Evolutionary conservation across 2,797 vertebrate genomes (phyloP), one percentile per base, ranked within the genome.

Genomic region (Corythornis leucogaster): DNA sequence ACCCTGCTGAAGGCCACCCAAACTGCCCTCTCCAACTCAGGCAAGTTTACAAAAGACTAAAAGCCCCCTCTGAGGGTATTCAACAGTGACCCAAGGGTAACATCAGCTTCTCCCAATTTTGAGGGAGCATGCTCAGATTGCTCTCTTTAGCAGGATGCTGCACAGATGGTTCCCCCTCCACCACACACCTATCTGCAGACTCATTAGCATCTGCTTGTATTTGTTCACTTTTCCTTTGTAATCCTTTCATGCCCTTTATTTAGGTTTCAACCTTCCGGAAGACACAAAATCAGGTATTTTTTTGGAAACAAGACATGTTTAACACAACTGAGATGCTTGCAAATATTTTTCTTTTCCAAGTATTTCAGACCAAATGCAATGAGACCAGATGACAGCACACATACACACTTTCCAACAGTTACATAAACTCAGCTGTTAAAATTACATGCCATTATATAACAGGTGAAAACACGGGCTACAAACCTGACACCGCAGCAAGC

Each of bases 381-480:
- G 80, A 69, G 59, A 81, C 63, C 59, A 51, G 85, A 61, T 81
- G 77, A 92, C 92, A 91, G 91, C 1, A 5, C 59, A 35, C 74
- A 71, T 71, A 86, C 0, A 89, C 31, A 8, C 89, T 84, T 64
- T 79, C 82, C 3, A 4, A 51, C 80, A 79, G 80, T 95, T 93
- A 96, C 75, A 71, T 91, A 83, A 94, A 95, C 87, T 67, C 63
- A 57, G 91, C 82, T 84, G 87, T 90, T 95, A 95, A 93, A 92
- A 92, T 95, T 62, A 91, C 87, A 86, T 61, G 74, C 53, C 80
- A 69, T 89, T 94, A 89, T 20, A 46, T 96, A 94, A 92, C 74
- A 94, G 92, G 91, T 93, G 82, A 91, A 93, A 96, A 88, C 80
- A 94, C 5, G 0, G 76, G 74, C 92, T 95, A 84, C 87, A 90